Evolutionary conservation across 2,888 invertebrate species (phyloP).

Genomic region (Stenodera caucasica): DNA sequence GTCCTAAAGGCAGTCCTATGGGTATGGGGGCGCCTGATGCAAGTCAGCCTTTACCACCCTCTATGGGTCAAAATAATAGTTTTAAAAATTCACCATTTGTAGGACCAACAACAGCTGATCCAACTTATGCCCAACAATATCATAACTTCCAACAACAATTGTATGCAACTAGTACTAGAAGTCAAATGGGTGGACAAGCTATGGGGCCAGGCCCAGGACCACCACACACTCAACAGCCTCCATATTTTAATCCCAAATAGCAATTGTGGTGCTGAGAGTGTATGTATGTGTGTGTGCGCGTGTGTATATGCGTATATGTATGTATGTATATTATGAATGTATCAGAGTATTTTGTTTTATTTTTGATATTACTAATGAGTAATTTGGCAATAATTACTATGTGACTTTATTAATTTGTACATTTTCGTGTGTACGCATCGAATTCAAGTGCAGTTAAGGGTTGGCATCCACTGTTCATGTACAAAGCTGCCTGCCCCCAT

Average conservation of each 20-base stretch:
- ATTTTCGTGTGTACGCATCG: slow-evolving; percentile 51
- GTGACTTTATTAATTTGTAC: slow-evolving; percentile 50
- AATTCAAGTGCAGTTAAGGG: slow-evolving; percentile 56
- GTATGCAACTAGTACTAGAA: slow-evolving; percentile 82
- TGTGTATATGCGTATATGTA: neutral
- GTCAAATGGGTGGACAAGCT: slow-evolving; percentile 58
- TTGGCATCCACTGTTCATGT: slow-evolving; percentile 50
- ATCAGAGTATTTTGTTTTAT: slow-evolving; percentile 55
- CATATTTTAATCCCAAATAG: slow-evolving; percentile 56
- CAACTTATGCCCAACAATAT: slow-evolving; percentile 93
- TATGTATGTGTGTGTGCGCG: slow-evolving; percentile 19
- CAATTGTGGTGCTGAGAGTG: slow-evolving; percentile 53
- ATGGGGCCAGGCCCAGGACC: slow-evolving; percentile 58
- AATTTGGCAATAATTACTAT: slow-evolving; percentile 54
- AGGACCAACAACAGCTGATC: slow-evolving; percentile 83
- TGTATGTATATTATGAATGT: slow-evolving; percentile 28
- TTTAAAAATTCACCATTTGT: slow-evolving; percentile 81
- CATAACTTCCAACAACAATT: slow-evolving; percentile 95
- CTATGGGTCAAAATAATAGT: slow-evolving; percentile 72
- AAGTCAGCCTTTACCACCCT: slow-evolving; percentile 75
- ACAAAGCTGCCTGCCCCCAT: slow-evolving; percentile 52
- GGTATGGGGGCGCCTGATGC: slow-evolving; percentile 63
- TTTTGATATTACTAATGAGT: slow-evolving; percentile 56
- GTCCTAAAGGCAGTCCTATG: slow-evolving; percentile 63
- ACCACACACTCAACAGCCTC: slow-evolving; percentile 56